phyloP scores from a whole-genome alignment of 2,888 invertebrate species.

The Plebejus melissa region DNA sequence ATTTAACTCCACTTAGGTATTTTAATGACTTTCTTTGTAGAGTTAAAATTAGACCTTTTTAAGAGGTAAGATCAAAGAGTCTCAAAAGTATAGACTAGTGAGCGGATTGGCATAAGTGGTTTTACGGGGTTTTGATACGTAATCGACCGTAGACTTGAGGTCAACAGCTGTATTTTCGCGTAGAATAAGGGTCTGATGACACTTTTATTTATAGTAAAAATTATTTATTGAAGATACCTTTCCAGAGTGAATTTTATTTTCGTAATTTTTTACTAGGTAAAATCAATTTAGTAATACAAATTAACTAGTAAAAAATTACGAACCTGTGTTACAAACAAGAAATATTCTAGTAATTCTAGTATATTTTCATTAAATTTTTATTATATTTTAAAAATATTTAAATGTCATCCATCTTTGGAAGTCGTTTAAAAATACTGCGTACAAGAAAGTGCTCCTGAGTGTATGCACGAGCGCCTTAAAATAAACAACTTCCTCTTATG shows the following conservation, averaged over 20 bases:
- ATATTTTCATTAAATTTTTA: too few species aligned
- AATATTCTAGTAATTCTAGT: too few species aligned
- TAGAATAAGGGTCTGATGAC: too few species aligned
- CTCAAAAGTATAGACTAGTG: background rate
- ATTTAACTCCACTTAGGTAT: slow-evolving; percentile 7
- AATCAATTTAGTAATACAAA: too few species aligned
- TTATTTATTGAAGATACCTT: too few species aligned
- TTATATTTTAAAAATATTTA: background rate
- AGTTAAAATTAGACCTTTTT: slow-evolving; percentile 15
- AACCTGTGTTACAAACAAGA: too few species aligned
- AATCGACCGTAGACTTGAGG: too few species aligned
- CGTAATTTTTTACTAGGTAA: too few species aligned
- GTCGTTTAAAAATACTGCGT: slow-evolving; percentile 1
- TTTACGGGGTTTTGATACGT: background rate
- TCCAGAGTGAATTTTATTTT: too few species aligned
- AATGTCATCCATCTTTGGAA: background rate
- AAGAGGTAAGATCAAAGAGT: background rate
- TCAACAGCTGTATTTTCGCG: too few species aligned
- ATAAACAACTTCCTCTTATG: slow-evolving; percentile 8
- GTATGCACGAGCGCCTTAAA: slow-evolving; percentile 8
- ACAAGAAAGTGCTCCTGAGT: background rate
- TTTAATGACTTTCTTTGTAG: slow-evolving; percentile 15
- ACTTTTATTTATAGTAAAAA: too few species aligned
- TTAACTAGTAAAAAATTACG: too few species aligned
- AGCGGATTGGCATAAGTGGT: background rate